These are phyloP conservation scores for Chaetophractus vellerosus DNA, from an alignment of 2,797 vertebrate genomes.

Conservation along the genomic window DNA sequence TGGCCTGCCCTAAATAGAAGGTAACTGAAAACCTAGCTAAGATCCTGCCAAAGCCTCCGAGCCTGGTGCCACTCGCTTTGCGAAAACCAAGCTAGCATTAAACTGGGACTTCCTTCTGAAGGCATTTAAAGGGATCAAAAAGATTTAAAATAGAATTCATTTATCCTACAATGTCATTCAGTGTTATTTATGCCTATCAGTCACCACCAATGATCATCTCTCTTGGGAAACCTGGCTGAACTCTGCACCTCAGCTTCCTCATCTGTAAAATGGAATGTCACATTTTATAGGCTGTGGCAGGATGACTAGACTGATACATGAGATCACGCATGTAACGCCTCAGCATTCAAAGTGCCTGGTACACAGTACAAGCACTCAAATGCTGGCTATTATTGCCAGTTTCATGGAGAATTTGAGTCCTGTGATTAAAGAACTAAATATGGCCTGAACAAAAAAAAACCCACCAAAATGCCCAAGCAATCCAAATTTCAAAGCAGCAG, in stretches of 20 bases:
- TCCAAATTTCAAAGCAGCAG: slow-evolving; percentile 1
- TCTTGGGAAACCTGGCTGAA: not conserved
- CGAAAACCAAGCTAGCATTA: not conserved
- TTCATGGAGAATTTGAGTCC: not conserved
- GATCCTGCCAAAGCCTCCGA: not conserved
- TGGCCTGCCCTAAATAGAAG: not conserved
- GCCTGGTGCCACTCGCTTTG: not conserved
- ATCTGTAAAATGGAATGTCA: not conserved
- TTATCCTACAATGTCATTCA: not conserved
- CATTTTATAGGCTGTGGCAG: too few relatives aligned
- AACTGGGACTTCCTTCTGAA: not conserved
- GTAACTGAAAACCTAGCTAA: not conserved
- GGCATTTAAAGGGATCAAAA: not conserved
- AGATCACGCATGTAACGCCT: not conserved
- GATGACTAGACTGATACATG: rapidly evolving
- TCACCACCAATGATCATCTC: not conserved
- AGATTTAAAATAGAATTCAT: not conserved
- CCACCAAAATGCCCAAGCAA: not conserved
- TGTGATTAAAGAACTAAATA: not conserved
- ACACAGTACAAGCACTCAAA: not conserved
- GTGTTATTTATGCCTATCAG: not conserved
- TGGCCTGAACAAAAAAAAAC: not conserved
- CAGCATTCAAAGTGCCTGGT: not conserved
- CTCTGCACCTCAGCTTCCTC: not conserved
- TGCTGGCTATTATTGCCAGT: not conserved